Percentiles rank a stretch among this genome's conserved stretches.
These are phyloP conservation scores for Calliopsis andreniformis DNA, from an alignment of 1,140 invertebrate species.

Conservation along the genomic window DNA sequence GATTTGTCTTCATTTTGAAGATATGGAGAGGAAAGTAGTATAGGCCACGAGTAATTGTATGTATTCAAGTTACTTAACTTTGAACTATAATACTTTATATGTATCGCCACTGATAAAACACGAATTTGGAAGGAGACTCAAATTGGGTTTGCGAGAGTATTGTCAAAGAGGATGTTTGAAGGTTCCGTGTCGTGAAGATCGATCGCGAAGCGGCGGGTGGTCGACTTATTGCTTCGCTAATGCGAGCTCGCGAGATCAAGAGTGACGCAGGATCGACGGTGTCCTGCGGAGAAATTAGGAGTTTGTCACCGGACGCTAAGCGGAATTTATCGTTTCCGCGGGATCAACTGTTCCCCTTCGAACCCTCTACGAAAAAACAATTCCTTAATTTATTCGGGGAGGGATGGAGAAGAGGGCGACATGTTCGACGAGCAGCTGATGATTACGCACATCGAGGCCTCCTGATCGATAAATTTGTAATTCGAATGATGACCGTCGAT, in stretches of 20 bases:
- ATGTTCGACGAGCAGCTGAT: conserved; percentile 32
- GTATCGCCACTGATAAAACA: not conserved
- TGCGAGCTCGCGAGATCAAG: conserved; percentile 53
- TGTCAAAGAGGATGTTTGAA: not conserved
- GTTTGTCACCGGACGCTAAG: conserved; percentile 47
- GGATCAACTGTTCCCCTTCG: conserved; percentile 48
- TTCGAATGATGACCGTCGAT: conserved; percentile 29
- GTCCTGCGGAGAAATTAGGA: conserved; percentile 60
- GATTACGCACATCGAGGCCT: not conserved
- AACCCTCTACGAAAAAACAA: not conserved
- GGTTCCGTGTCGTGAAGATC: conserved; percentile 38
- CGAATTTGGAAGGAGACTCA: not conserved
- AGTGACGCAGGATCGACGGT: conserved; percentile 38
- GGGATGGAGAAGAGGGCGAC: conserved; percentile 1
- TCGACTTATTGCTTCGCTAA: conserved; percentile 58
- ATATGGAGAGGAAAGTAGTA: too few relatives aligned
- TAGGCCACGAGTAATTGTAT: too few relatives aligned
- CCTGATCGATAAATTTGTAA: conserved; percentile 33
- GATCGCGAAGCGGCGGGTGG: conserved; percentile 50
- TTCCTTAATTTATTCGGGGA: conserved; percentile 39
- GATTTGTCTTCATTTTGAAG: too few relatives aligned
- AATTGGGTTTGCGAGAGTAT: not conserved
- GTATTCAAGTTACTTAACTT: too few relatives aligned
- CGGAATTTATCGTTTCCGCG: conserved; percentile 59
- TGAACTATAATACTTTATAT: too few relatives aligned